A percentile compares a stretch with the other conserved stretches of the same genome.
Conservation (phyloP, 2,888 invertebrate genomes). For the Cotesia congregata region DNA sequence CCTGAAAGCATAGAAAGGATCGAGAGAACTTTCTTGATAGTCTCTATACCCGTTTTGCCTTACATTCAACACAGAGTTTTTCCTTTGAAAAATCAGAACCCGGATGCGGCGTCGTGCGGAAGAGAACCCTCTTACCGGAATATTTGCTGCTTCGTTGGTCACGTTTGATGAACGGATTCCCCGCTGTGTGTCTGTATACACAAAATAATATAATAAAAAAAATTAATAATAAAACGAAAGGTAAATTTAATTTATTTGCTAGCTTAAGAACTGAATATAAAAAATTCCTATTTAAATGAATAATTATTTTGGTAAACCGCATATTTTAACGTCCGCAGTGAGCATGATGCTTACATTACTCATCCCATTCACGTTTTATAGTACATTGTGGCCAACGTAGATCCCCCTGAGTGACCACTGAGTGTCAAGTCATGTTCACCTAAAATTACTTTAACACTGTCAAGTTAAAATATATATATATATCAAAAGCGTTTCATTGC, state of each 20-base stretch:
- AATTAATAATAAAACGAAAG: constrained; percentile 3
- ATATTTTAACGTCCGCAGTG: background rate
- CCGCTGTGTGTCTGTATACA: constrained; percentile 30
- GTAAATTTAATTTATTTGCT: background rate
- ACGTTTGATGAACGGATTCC: constrained; percentile 57
- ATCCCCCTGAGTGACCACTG: constrained; percentile 52
- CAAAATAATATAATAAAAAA: constrained; percentile 28
- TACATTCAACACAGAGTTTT: constrained; percentile 25
- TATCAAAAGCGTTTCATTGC: constrained; percentile 31
- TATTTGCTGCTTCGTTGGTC: constrained; percentile 60
- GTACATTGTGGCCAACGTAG: constrained; percentile 37
- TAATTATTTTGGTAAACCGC: constrained; percentile 8
- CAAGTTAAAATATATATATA: constrained; percentile 44
- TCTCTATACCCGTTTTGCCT: background rate
- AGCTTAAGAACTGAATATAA: too few relatives aligned
- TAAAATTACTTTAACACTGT: constrained; percentile 51
- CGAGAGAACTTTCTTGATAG: constrained; percentile 20
- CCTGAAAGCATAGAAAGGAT: constrained; percentile 4
- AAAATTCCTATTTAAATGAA: background rate
- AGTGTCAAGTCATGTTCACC: constrained; percentile 56
- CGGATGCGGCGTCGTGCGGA: constrained; percentile 2
- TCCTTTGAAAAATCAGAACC: constrained; percentile 58
- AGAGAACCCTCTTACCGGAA: constrained; percentile 40
- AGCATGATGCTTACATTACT: constrained; percentile 12
- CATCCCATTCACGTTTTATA: background rate